Conservation (phyloP, 2,797 vertebrate species). For the Fistularia commersonii region DNA sequence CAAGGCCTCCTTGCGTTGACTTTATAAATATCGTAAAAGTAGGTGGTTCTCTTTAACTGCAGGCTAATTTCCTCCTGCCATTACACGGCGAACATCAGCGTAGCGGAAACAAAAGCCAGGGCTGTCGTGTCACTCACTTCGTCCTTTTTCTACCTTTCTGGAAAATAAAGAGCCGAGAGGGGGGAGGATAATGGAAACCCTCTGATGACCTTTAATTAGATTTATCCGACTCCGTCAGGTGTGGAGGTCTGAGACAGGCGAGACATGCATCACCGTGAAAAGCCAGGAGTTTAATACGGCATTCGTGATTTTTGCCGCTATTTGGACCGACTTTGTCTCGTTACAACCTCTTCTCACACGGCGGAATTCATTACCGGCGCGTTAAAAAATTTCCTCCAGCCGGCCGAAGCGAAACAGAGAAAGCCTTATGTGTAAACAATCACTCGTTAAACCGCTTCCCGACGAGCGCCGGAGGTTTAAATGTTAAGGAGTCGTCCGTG, state of each 20-base stretch:
- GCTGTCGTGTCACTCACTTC: slow-evolving; percentile 6
- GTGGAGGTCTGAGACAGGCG: slow-evolving; percentile 6
- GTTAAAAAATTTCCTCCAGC: slow-evolving; percentile 41
- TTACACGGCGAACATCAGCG: slow-evolving; percentile 25
- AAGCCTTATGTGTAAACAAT: slow-evolving; percentile 43
- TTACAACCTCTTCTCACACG: slow-evolving; percentile 21
- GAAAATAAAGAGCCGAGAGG: slow-evolving; percentile 4
- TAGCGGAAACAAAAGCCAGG: slow-evolving; percentile 21
- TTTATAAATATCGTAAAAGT: slow-evolving; percentile 45
- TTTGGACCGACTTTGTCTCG: slow-evolving; percentile 6
- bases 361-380: slow-evolving; percentile 39
- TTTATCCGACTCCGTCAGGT: slow-evolving; percentile 10
- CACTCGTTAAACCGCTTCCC: slow-evolving; percentile 14
- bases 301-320: slow-evolving; percentile 2
- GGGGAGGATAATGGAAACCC: slow-evolving; percentile 30
- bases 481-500: slow-evolving; percentile 17
- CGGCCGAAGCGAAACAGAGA: slow-evolving; percentile 37
- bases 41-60: slow-evolving; percentile 46
- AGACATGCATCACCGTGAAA: slow-evolving; percentile 9
- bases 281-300: slow-evolving; percentile 9
- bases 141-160: slow-evolving; percentile 24
- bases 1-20: slow-evolving; percentile 48
- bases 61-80: slow-evolving; percentile 46
- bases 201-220: slow-evolving; percentile 30
- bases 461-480: slow-evolving; percentile 24